These are phyloP conservation scores for Calvadosia cruxmelitensis DNA, from an alignment of 30 jellyfish, hydroid and myxozoan genomes.

Conservation along the genomic window DNA sequence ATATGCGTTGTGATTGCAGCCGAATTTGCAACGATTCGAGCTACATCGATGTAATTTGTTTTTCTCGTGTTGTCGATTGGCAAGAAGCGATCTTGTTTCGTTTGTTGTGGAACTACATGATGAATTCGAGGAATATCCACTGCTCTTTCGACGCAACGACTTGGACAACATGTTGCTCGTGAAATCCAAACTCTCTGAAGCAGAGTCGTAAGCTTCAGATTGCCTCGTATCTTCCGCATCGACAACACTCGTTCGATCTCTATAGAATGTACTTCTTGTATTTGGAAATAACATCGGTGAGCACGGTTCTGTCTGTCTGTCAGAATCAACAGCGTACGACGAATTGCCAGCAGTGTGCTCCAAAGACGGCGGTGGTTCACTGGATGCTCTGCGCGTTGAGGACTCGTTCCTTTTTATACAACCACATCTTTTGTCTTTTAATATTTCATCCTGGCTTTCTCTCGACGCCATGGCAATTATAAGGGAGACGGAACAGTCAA, in stretches of 20 bases:
- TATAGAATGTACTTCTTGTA: not conserved
- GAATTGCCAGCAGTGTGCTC: too few relatives aligned
- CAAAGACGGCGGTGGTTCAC: too few relatives aligned
- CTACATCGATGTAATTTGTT: not conserved
- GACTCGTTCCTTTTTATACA: too few relatives aligned
- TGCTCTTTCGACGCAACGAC: not conserved
- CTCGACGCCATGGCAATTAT: too few relatives aligned
- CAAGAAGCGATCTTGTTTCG: not conserved
- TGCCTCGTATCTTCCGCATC: not conserved
- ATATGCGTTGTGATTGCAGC: not conserved
- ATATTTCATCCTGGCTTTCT: too few relatives aligned
- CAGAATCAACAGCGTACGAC: too few relatives aligned
- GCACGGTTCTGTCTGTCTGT: too few relatives aligned
- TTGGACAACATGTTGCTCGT: not conserved
- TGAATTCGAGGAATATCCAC: not conserved
- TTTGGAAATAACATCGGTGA: not conserved
- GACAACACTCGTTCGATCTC: too few relatives aligned
- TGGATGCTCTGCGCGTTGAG: too few relatives aligned
- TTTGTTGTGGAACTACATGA: not conserved
- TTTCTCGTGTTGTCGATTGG: not conserved
- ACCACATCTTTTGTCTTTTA: too few relatives aligned
- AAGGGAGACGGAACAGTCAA: too few relatives aligned
- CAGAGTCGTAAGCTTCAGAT: not conserved
- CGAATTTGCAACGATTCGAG: not conserved
- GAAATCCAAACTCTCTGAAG: not conserved